Percentiles rank a stretch among this genome's conserved stretches.
phyloP scores from a whole-genome alignment of 2,888 invertebrate species.

The Stictocephala bisonia region DNA sequence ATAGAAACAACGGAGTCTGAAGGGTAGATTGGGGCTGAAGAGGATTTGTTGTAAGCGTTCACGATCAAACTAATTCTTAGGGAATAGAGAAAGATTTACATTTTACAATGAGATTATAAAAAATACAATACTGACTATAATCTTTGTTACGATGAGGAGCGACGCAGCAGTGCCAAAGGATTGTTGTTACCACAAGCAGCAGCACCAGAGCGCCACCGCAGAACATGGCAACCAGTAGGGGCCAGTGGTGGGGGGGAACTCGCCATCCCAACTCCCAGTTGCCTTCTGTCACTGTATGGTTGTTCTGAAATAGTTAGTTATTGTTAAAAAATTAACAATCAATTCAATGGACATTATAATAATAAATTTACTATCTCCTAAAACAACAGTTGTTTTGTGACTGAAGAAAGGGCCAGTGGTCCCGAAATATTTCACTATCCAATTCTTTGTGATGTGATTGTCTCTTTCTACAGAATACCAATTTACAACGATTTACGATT shows the following conservation, averaged over 20 bases:
- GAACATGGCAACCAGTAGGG: conserved; percentile 66
- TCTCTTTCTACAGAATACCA: no score
- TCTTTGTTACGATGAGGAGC: conserved; percentile 77
- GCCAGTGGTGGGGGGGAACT: conserved; percentile 66
- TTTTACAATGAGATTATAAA: neutral
- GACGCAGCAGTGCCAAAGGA: conserved; percentile 76
- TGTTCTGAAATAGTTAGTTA: conserved; percentile 51
- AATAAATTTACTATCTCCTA: neutral
- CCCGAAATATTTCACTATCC: no score
- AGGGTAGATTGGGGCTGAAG: neutral
- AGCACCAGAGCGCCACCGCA: conserved; percentile 73
- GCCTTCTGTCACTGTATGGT: conserved; percentile 53
- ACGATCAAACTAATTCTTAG: no score
- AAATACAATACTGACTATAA: conserved; percentile 68
- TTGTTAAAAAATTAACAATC: neutral
- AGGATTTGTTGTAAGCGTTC: no score
- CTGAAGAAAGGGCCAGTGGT: no score
- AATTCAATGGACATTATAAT: neutral
- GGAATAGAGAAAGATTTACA: no score
- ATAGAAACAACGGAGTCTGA: neutral
- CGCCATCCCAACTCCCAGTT: conserved; percentile 63
- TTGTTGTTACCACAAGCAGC: conserved; percentile 72
- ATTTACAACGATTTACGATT: no score
- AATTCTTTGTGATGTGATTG: no score
- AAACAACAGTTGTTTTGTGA: no score